These are phyloP conservation scores for Catharus minimus DNA, from an alignment of 2,113 vertebrate species.

Conservation along the genomic window DNA sequence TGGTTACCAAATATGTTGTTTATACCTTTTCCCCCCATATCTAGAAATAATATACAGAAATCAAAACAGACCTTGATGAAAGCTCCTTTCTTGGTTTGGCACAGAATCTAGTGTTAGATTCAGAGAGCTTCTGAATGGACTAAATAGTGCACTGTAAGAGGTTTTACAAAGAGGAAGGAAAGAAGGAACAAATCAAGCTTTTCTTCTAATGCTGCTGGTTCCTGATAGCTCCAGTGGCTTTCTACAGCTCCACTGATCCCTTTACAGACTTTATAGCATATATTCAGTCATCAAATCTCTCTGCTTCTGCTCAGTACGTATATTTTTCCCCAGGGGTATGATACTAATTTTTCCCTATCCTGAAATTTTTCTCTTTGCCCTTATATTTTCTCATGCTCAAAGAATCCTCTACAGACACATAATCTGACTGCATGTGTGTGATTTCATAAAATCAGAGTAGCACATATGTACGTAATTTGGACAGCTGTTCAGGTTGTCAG, in stretches of 20 bases:
- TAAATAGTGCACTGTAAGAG: slow-evolving; percentile 36
- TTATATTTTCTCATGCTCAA: background rate
- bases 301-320: background rate
- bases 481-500: slow-evolving; percentile 55
- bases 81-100: slow-evolving; percentile 15
- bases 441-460: slow-evolving; percentile 37
- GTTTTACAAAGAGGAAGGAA: slow-evolving; percentile 19
- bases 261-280: slow-evolving; percentile 52
- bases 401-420: slow-evolving; percentile 21
- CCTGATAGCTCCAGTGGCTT: slow-evolving; percentile 18
- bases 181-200: slow-evolving; percentile 21
- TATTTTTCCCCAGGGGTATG: background rate
- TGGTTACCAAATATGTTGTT: slow-evolving; percentile 1
- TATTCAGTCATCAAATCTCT: background rate
- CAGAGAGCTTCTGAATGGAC: slow-evolving; percentile 23
- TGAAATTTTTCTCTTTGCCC: background rate
- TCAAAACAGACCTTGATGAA: background rate
- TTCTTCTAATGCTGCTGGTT: background rate
- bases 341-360: background rate
- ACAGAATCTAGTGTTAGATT: slow-evolving; percentile 20
- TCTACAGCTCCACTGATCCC: background rate
- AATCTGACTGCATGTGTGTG: background rate
- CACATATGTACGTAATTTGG: slow-evolving; percentile 46
- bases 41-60: slow-evolving; percentile 39
- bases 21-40: background rate